Evolutionary conservation across 2,797 vertebrate genomes (phyloP), one percentile per base, ranked within the genome.

Genomic region (Simalia tracyae): DNA sequence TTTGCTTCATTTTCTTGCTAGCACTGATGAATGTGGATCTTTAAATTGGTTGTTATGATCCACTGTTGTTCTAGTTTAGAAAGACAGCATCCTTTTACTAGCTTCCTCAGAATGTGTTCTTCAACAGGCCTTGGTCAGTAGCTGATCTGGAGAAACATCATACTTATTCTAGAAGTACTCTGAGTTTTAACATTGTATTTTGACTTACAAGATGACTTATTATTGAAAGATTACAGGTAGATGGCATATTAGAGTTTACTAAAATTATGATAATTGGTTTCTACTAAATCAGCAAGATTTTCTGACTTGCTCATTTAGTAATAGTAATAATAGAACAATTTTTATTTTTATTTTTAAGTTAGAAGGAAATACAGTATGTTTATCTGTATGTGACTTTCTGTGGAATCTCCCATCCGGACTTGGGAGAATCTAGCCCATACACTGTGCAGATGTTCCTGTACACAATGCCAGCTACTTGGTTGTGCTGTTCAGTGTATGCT

Each of bases 21-120:
- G 50, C 68, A 11, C 84, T 89, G 87, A 63, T 90, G 59, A 68
- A 94, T 90, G 12, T 95, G 93, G 95, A 94, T 93, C 94, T 87
- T 64, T 94, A 94, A 92, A 94, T 95, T 93, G 89, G 95, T 50
- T 87, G 94, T 89, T 95, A 31, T 86, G 36, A 28, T 24, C 61
- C 86, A 95, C 93, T 93, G 95, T 88, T 96, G 96, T 96, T 94
- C 54, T 96, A 93, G 87, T 87, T 94, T 87, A 93, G 91, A 96
- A 95, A 91, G 19, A 60, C 42, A 72, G 26, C 64, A 86, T 85
- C 64, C 9, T 54, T 89, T 89, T 28, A 31, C n/a, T 61, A 76
- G 68, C 42, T 72, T 31, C 24, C 17, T 86, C 8, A 50, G 17
- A 85, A 86, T 84, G 26, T 87, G 87, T 3, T 60, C 15, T 60